A percentile compares a stretch with the other conserved stretches of the same genome.
These are phyloP conservation scores for Rana temporaria DNA, from an alignment of 2,113 vertebrate species.

Conservation along the genomic window DNA sequence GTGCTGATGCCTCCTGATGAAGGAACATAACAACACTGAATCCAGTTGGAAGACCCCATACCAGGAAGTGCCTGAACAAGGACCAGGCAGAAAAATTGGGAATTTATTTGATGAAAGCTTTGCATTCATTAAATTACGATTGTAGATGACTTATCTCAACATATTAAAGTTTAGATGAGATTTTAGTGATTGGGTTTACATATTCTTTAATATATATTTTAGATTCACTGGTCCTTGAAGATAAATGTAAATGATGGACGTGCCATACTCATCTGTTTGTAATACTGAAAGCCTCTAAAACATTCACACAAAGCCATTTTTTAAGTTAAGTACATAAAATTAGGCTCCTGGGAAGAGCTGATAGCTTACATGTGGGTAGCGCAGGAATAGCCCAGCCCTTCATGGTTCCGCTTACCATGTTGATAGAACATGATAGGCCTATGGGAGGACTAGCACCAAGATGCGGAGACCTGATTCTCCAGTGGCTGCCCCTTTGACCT, in stretches of 20 bases:
- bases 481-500: conserved; percentile 9
- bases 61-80: too few species aligned
- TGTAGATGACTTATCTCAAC: too few species aligned
- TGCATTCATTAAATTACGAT: too few species aligned
- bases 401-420: background rate
- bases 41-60: too few species aligned
- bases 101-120: too few species aligned
- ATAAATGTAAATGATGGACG: conserved; percentile 9
- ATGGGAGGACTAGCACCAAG: background rate
- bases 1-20: too few species aligned
- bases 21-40: too few species aligned
- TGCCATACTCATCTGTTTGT: conserved; percentile 2
- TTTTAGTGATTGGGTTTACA: too few species aligned
- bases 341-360: conserved; percentile 6
- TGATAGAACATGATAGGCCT: conserved; percentile 15
- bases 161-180: too few species aligned
- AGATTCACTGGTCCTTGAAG: too few species aligned
- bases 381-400: background rate
- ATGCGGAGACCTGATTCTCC: background rate
- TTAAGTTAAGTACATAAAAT: conserved; percentile 6
- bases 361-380: conserved; percentile 28
- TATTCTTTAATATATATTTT: too few species aligned
- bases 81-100: too few species aligned
- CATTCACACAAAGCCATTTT: conserved; percentile 23
- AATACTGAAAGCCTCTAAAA: conserved; percentile 19